Evolutionary conservation across 2,888 invertebrate species (phyloP).

Genomic region (Andrena dorsata): DNA sequence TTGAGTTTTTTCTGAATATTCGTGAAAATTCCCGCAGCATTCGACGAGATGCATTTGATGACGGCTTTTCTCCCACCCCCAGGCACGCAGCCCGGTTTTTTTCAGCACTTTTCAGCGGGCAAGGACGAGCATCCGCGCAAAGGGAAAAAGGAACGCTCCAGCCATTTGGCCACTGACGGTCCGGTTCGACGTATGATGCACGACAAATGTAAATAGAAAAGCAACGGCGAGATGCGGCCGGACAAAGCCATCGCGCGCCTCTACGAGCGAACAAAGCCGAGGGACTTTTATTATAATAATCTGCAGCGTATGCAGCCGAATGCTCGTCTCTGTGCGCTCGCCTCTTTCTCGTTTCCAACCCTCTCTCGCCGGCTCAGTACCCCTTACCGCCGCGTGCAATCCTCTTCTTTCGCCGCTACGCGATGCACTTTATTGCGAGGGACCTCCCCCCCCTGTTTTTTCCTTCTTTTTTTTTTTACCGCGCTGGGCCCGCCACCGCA

Average conservation of each 20-base stretch:
- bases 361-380: slow-evolving; percentile 45
- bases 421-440: slow-evolving; percentile 74
- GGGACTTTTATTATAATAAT: slow-evolving; percentile 80
- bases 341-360: slow-evolving; percentile 41
- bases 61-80: background rate
- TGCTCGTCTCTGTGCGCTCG: slow-evolving; percentile 47
- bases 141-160: slow-evolving; percentile 43
- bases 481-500: slow-evolving; percentile 50
- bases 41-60: background rate
- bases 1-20: background rate
- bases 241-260: slow-evolving; percentile 69
- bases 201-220: slow-evolving; percentile 75
- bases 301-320: slow-evolving; percentile 68
- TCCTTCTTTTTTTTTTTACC: slow-evolving; percentile 29
- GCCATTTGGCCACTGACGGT: slow-evolving; percentile 69
- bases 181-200: slow-evolving; percentile 56
- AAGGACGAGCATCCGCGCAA: slow-evolving; percentile 12
- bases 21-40: background rate
- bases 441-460: slow-evolving; percentile 28
- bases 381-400: slow-evolving; percentile 58
- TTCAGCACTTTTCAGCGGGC: slow-evolving; percentile 3
- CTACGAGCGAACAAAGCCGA: slow-evolving; percentile 69
- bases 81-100: slow-evolving; percentile 4
- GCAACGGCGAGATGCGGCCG: slow-evolving; percentile 60
- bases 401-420: slow-evolving; percentile 61